These are phyloP conservation scores for honey bee (Apis mellifera) DNA, from an alignment of 1,140 invertebrate species.

Conservation along the genomic window Amel_HAv3.1 CM009943.2:4143001-4143500, in stretches of 20 bases:
- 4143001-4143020: constrained; percentile 71
- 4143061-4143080: constrained; percentile 61
- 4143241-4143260: constrained; percentile 41
- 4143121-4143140: constrained; percentile 79
- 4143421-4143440: no score
- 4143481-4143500: background rate
- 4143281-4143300: constrained; percentile 50
- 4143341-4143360: background rate
- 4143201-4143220: constrained; percentile 41
- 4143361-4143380: no score
- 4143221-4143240: constrained; percentile 49
- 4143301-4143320: constrained; percentile 16
- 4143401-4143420: no score
- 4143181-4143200: background rate
- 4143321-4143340: constrained; percentile 35
- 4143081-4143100: constrained; percentile 64
- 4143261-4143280: constrained; percentile 49
- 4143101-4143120: constrained; percentile 75
- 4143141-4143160: constrained; percentile 79
- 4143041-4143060: constrained; percentile 81
- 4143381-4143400: background rate
- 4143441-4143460: background rate
- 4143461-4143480: background rate
- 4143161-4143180: constrained; percentile 62
- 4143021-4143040: constrained; percentile 81